Conservation (phyloP, 2,797 vertebrate species). For the Protonibea diacanthus region DNA sequence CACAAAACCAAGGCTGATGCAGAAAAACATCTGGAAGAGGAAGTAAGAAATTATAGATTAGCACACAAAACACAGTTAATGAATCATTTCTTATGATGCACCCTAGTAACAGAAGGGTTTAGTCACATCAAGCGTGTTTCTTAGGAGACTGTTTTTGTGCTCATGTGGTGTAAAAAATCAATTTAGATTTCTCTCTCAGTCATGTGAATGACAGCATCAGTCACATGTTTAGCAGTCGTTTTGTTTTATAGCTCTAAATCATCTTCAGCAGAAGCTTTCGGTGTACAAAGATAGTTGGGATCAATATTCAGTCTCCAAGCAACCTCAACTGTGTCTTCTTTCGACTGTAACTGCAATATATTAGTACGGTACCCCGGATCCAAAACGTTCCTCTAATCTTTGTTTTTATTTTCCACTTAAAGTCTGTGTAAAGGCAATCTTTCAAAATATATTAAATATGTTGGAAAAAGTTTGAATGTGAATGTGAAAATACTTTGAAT, state of each 20-base stretch:
- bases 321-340: neutral
- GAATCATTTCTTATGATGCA: constrained; percentile 14
- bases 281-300: neutral
- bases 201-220: neutral
- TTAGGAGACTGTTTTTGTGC: constrained; percentile 4
- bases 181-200: neutral
- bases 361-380: neutral
- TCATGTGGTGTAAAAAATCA: neutral
- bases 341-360: too few species aligned
- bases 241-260: neutral
- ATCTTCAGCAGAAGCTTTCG: neutral
- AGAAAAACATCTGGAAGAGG: constrained; percentile 82
- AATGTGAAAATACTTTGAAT: too few species aligned
- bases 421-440: too few species aligned
- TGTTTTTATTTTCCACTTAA: too few species aligned
- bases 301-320: neutral
- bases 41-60: constrained; percentile 16
- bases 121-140: neutral
- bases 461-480: too few species aligned
- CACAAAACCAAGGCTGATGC: constrained; percentile 82
- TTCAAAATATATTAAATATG: too few species aligned
- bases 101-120: too few species aligned
- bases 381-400: neutral
- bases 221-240: neutral
- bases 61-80: neutral